A percentile compares a stretch with the other conserved stretches of the same genome.
Evolutionary conservation across 2,797 vertebrate species (phyloP).

Genomic region (Spinus pinus): DNA sequence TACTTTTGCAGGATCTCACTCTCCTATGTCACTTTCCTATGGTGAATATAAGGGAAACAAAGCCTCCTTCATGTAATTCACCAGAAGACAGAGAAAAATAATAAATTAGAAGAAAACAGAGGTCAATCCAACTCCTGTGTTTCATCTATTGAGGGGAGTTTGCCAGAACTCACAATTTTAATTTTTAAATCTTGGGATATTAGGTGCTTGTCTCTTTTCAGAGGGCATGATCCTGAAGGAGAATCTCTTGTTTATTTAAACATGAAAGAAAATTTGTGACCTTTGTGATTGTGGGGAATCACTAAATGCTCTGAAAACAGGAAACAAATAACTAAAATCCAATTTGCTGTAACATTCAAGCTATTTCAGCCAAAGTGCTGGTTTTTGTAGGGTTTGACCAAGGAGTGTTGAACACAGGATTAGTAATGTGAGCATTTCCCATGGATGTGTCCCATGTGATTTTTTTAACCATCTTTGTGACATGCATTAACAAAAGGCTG

Average conservation of each 20-base stretch:
- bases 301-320: conserved; percentile 8
- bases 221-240: not conserved
- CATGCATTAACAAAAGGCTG: not conserved
- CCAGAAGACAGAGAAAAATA: not conserved
- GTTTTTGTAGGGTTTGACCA: not conserved
- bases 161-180: not conserved
- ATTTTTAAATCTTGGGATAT: not conserved
- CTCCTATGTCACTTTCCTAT: not conserved
- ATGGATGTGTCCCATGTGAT: not conserved
- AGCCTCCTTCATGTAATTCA: not conserved
- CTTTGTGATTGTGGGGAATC: not conserved
- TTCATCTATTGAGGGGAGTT: not conserved
- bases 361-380: not conserved
- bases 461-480: not conserved
- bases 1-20: not conserved
- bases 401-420: not conserved
- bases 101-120: not conserved
- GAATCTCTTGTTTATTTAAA: not conserved
- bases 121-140: not conserved
- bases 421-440: not conserved
- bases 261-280: not conserved
- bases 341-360: not conserved
- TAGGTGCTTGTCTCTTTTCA: not conserved
- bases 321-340: conserved; percentile 3
- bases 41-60: not conserved